These are phyloP conservation scores for Callithrix jacchus DNA, from an alignment of 2,113 vertebrate species.

Conservation along the genomic window DNA sequence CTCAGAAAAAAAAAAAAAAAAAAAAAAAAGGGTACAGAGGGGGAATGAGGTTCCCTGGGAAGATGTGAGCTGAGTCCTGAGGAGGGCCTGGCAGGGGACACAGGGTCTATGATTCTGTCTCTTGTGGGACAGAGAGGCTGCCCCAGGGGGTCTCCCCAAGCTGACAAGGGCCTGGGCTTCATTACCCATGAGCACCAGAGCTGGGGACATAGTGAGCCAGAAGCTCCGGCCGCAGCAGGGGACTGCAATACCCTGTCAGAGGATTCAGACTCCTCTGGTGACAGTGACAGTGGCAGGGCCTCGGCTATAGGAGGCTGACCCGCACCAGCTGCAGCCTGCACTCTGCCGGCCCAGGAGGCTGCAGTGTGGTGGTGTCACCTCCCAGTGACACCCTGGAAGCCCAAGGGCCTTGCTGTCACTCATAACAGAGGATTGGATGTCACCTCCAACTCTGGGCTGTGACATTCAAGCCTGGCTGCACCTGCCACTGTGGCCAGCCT, in stretches of 20 bases:
- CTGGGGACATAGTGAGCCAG: not conserved
- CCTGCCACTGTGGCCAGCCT: not conserved
- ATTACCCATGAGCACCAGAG: not conserved
- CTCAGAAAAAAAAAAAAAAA: not conserved
- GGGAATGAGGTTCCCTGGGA: not conserved
- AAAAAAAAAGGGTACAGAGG: not conserved
- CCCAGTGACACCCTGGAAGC: not conserved
- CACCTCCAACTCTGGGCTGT: not conserved
- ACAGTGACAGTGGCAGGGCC: not conserved
- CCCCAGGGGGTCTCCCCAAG: not conserved
- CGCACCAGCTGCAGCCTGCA: not conserved
- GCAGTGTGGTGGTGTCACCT: not conserved
- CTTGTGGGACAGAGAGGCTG: not conserved
- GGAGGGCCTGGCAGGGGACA: not conserved
- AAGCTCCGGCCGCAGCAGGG: not conserved
- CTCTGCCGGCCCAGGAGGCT: rapidly evolving
- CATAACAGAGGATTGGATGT: not conserved
- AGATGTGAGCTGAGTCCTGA: not conserved
- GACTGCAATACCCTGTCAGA: no score
- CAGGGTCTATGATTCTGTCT: rapidly evolving
- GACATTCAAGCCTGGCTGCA: not conserved
- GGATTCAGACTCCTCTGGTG: not conserved
- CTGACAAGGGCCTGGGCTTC: not conserved
- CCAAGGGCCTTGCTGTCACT: not conserved
- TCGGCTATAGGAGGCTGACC: not conserved